A percentile compares a stretch with the other conserved stretches of the same genome.
These are phyloP conservation scores for Rhinatrema bivittatum DNA, from an alignment of 2,797 vertebrate genomes.

Conservation along the genomic window DNA sequence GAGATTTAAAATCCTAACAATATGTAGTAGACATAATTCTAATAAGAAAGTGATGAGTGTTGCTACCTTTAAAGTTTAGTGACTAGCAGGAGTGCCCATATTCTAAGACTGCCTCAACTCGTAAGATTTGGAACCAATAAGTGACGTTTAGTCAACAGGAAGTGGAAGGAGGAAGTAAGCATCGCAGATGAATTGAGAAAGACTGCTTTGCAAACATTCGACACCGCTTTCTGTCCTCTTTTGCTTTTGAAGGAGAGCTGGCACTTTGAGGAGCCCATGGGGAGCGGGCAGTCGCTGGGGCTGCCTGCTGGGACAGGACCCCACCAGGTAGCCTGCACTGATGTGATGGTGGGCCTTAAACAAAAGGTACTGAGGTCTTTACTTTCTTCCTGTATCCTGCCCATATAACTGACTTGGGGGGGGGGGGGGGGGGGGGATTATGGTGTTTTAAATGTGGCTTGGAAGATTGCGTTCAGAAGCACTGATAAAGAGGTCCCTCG, in stretches of 20 bases:
- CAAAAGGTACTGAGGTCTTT: slow-evolving; percentile 33
- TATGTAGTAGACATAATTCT: no score
- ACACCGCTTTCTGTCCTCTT: not conserved
- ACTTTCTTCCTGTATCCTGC: accelerated
- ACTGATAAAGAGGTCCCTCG: no score
- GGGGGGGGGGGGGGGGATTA: not conserved
- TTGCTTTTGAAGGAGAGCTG: accelerated
- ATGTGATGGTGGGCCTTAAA: slow-evolving; percentile 49
- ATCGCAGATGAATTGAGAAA: not conserved
- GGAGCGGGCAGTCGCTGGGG: slow-evolving; percentile 24
- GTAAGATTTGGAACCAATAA: not conserved
- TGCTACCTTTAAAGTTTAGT: not conserved
- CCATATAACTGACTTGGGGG: no score
- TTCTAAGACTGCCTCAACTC: not conserved
- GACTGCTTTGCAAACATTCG: not conserved
- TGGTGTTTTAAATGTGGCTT: not conserved
- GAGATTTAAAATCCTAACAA: no score
- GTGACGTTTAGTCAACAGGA: not conserved
- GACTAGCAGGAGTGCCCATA: not conserved
- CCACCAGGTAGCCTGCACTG: slow-evolving; percentile 40
- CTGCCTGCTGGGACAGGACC: slow-evolving; percentile 39
- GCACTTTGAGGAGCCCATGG: slow-evolving; percentile 24
- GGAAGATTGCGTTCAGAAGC: no score
- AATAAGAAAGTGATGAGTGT: not conserved
- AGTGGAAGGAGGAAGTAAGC: slow-evolving; percentile 8